Base-by-base conservation (phyloP, 2,797 vertebrate species). In the Graptemys geographica region DNA sequence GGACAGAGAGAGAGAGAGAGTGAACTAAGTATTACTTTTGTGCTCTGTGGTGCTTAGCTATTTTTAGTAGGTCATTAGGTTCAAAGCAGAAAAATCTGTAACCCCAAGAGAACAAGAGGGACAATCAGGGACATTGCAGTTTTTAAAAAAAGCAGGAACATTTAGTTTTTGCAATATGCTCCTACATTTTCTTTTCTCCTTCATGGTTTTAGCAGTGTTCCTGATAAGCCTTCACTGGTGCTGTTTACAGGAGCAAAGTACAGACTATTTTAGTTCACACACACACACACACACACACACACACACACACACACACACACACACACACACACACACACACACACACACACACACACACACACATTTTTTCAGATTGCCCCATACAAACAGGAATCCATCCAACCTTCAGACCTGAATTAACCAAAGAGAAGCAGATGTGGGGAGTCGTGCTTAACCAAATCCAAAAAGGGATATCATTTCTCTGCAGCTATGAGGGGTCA, bases 181-280 rank as follows among this genome's bases (percentile, higher is more conserved):
- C 49, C 89, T n/a, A 83, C 78, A 8, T 87, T 82, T 1, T 1
- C 79, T 25, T 52, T 49, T 76, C 49, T 44, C 44, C 44, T 53
- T 44, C 2, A 2, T 53, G 44, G 19, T 49, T 79, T 47, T 52
- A 88, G 37, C 87, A 41, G 79, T 10, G 0, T 74, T 0, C 6
- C 82, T 3, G 83, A 4, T 83, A 74, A 31, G 79, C 31, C 90
- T 59, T 37, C 1, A 0, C 82, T 59, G 5, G 79, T 28, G 78
- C 74, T 92, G 93, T 95, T 96, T 95, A 13, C 93, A 4, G n/a
- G 92, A 57, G 84, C 97, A 97, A 97, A 97, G 96, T 96, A 93
- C 95, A 3, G 59, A 4, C 2, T n/a, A 44, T 44, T 0, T 0
- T 0, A 41, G 16, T 1, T 52, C 5, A 0, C 53, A 0, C 37